Conservation (phyloP, 2,113 vertebrate species). For the Brachirus orientalis region DNA sequence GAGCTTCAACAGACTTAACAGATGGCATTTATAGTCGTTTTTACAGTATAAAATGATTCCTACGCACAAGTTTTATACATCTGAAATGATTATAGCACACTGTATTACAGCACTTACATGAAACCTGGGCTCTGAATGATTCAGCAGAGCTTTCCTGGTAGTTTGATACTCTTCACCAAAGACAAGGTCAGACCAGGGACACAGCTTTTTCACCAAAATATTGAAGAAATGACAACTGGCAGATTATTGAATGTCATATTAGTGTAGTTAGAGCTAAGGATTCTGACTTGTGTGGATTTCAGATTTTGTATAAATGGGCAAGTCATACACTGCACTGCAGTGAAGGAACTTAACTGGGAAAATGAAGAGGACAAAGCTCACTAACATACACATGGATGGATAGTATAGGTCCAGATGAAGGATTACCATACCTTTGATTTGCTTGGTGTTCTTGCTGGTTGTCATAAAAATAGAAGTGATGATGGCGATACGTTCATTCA, state of each 20-base stretch:
- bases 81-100: conserved; percentile 10
- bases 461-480: too few relatives aligned
- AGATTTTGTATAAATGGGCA: too few relatives aligned
- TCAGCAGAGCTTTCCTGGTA: conserved; percentile 47
- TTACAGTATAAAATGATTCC: conserved; percentile 29
- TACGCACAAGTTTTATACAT: conserved; percentile 13
- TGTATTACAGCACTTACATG: conserved; percentile 4
- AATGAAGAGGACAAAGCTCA: too few relatives aligned
- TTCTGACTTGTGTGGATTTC: background rate
- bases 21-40: conserved; percentile 26
- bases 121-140: conserved; percentile 28
- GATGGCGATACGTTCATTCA: too few relatives aligned
- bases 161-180: conserved; percentile 29
- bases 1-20: conserved; percentile 23
- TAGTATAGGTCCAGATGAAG: too few relatives aligned
- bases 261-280: background rate
- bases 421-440: too few relatives aligned
- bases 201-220: conserved; percentile 8
- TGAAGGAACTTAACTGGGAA: too few relatives aligned
- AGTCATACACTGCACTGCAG: too few relatives aligned
- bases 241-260: conserved; percentile 28
- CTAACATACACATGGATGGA: too few relatives aligned
- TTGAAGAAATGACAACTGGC: background rate
- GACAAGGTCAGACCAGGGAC: conserved; percentile 19
- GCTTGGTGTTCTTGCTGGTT: too few relatives aligned